Evolutionary conservation across 2,888 invertebrate species (phyloP).

Genomic region (Volucella zonaria): DNA sequence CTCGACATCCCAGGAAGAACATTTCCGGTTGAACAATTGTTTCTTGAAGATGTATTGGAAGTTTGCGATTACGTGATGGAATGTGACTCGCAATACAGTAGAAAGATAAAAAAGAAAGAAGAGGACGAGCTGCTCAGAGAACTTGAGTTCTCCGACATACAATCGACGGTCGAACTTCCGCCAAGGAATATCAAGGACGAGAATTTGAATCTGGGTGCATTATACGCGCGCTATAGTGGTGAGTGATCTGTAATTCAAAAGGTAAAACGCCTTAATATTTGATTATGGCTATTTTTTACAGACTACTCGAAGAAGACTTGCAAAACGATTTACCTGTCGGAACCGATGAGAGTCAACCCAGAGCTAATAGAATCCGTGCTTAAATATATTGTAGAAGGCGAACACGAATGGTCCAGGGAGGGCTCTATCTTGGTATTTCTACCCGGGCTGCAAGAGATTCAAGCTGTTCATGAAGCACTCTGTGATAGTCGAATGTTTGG

Average conservation of each 20-base stretch:
- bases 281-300: conserved; percentile 37
- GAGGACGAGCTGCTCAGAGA: conserved; percentile 85
- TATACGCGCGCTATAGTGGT: conserved; percentile 87
- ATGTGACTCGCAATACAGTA: conserved; percentile 84
- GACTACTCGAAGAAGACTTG: conserved; percentile 86
- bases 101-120: conserved; percentile 86
- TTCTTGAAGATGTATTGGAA: conserved; percentile 92
- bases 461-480: conserved; percentile 87
- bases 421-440: conserved; percentile 92
- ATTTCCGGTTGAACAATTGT: conserved; percentile 91
- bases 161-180: conserved; percentile 84
- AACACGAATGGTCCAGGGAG: conserved; percentile 83
- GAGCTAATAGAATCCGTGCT: conserved; percentile 89
- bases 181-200: conserved; percentile 88
- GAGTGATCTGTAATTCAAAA: conserved; percentile 51
- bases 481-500: conserved; percentile 86
- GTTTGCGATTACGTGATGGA: conserved; percentile 85
- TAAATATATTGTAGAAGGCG: conserved; percentile 87
- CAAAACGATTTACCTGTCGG: conserved; percentile 90
- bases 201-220: conserved; percentile 87
- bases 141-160: conserved; percentile 86
- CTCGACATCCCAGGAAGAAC: conserved; percentile 92
- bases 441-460: conserved; percentile 91
- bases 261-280: neutral
- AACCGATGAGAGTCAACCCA: conserved; percentile 89